Percentiles rank a stretch among this genome's conserved stretches.
Evolutionary conservation across 2,797 vertebrate species (phyloP).

Genomic region (Poeciliopsis turneri): DNA sequence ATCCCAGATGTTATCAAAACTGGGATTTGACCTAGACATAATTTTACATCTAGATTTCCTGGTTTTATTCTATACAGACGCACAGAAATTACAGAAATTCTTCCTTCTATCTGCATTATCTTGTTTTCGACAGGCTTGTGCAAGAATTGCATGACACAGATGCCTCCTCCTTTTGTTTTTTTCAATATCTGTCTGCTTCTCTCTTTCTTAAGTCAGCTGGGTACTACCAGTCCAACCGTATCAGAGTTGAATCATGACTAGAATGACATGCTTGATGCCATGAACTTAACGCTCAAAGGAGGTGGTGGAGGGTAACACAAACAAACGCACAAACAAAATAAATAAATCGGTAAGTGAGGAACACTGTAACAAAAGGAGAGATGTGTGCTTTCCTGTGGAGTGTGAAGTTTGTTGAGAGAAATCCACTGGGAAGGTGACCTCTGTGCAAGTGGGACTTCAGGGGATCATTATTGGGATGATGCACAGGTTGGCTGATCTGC

Average conservation of each 20-base stretch:
- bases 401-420: constrained; percentile 22
- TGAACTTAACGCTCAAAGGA: constrained; percentile 1
- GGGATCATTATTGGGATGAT: constrained; percentile 19
- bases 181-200: background rate
- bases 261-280: constrained; percentile 16
- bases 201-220: background rate
- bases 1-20: too few relatives aligned
- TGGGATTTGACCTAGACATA: background rate
- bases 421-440: constrained; percentile 32
- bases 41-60: constrained; percentile 14
- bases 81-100: background rate
- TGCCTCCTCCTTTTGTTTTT: background rate
- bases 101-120: background rate
- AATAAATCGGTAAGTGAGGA: background rate
- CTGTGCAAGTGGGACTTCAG: constrained; percentile 23
- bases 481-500: constrained; percentile 11
- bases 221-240: background rate
- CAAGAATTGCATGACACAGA: background rate
- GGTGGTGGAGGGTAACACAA: background rate
- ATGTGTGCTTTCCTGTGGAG: background rate
- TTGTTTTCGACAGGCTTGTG: background rate
- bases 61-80: background rate
- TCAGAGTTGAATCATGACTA: constrained; percentile 9
- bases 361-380: constrained; percentile 1
- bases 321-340: background rate